A percentile compares a stretch with the other conserved stretches of the same genome.
Evolutionary conservation across 2,888 invertebrate genomes (phyloP).

Genomic region (Standfussiana lucernea): DNA sequence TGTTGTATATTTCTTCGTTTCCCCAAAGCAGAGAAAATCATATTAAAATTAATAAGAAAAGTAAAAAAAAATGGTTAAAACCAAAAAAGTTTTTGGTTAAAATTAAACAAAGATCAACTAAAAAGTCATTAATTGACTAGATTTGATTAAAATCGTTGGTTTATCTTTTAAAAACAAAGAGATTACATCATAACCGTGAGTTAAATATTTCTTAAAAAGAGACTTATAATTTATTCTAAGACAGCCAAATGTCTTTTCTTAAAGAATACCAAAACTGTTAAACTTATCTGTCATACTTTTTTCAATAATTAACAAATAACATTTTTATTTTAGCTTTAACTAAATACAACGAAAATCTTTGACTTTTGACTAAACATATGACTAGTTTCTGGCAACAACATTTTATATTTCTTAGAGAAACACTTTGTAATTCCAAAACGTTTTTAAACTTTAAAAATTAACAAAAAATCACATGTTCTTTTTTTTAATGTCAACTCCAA

Average conservation of each 20-base stretch:
- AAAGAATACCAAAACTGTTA: constrained; percentile 41
- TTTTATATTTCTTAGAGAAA: constrained; percentile 63
- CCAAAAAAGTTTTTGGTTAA: constrained; percentile 18
- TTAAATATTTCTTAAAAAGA: constrained; percentile 42
- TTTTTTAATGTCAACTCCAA: constrained; percentile 7
- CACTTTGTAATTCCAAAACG: constrained; percentile 54
- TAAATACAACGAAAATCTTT: constrained; percentile 49
- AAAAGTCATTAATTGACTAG: constrained; percentile 66
- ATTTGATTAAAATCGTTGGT: constrained; percentile 51
- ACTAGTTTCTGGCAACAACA: constrained; percentile 59
- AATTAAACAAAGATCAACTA: constrained; percentile 6
- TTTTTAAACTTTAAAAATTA: constrained; percentile 48
- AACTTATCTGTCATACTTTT: constrained; percentile 46
- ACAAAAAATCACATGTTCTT: constrained; percentile 38
- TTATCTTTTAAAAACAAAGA: constrained; percentile 33
- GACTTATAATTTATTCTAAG: constrained; percentile 47
- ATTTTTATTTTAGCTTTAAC: constrained; percentile 46
- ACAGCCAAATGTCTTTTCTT: constrained; percentile 35
- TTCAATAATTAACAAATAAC: constrained; percentile 49
- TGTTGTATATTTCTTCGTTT: constrained; percentile 44
- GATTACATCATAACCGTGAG: constrained; percentile 15
- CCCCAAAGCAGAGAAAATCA: constrained; percentile 20
- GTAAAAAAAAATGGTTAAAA: not conserved
- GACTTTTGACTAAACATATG: constrained; percentile 44
- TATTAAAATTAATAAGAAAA: not conserved